A percentile compares a stretch with the other conserved stretches of the same genome.
These are phyloP conservation scores for Drosophila formosana DNA, from an alignment of 2,888 invertebrate genomes.

Conservation along the genomic window DNA sequence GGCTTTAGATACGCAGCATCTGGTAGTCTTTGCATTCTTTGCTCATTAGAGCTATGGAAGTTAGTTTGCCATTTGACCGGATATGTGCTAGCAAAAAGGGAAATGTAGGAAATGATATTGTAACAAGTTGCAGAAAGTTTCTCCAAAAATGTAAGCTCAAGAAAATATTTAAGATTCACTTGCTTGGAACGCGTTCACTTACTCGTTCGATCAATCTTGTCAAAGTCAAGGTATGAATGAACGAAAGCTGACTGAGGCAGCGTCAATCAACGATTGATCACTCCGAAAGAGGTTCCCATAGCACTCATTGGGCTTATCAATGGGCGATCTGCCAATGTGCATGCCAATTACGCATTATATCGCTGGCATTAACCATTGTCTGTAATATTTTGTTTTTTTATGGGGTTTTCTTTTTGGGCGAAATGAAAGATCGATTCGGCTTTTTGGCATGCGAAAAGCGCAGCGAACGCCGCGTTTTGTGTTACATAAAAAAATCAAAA, in stretches of 20 bases:
- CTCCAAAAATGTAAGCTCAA: slow-evolving; percentile 16
- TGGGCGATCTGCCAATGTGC: slow-evolving; percentile 32
- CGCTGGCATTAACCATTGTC: slow-evolving; percentile 15
- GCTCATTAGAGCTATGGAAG: slow-evolving; percentile 22
- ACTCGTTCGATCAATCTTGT: neutral
- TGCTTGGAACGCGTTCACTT: too few relatives aligned
- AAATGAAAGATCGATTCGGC: slow-evolving; percentile 39
- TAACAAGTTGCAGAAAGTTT: slow-evolving; percentile 28
- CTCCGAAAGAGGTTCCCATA: slow-evolving; percentile 21
- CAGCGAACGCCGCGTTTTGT: slow-evolving; percentile 28
- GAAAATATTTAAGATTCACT: neutral
- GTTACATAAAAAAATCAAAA: slow-evolving; percentile 44
- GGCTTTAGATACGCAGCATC: neutral
- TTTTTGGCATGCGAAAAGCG: slow-evolving; percentile 56
- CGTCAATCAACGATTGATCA: slow-evolving; percentile 19
- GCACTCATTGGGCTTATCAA: slow-evolving; percentile 28
- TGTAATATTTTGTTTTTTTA: neutral
- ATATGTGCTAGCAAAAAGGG: slow-evolving; percentile 31
- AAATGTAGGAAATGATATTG: slow-evolving; percentile 20
- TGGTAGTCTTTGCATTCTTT: slow-evolving; percentile 3
- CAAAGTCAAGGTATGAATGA: neutral
- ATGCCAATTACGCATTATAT: slow-evolving; percentile 42
- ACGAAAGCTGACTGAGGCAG: slow-evolving; percentile 2
- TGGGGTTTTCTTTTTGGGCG: slow-evolving; percentile 6
- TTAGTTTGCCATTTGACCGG: slow-evolving; percentile 30